These are phyloP conservation scores for Bombus sylvicola DNA, from an alignment of 1,140 invertebrate species.

Conservation along the genomic window DNA sequence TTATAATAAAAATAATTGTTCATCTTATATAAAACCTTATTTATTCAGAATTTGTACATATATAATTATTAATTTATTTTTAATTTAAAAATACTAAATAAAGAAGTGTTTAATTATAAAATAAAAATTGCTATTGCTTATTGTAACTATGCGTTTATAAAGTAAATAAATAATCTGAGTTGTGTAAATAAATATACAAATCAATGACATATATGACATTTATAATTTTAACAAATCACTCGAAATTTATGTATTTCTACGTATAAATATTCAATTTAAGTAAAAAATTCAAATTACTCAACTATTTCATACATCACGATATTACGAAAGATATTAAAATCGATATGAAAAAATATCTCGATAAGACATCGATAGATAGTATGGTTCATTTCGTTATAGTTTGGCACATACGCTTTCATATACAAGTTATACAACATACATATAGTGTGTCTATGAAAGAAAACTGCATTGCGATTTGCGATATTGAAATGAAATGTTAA, in stretches of 20 bases:
- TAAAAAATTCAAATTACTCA: background rate
- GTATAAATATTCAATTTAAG: background rate
- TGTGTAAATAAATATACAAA: background rate
- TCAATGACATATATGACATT: background rate
- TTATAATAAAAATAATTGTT: background rate
- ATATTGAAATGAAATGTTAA: conserved; percentile 25
- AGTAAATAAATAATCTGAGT: no score
- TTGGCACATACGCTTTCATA: background rate
- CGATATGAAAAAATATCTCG: conserved; percentile 37
- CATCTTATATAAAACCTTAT: background rate
- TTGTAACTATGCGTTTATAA: background rate
- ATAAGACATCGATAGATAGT: conserved; percentile 36
- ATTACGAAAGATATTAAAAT: conserved; percentile 1
- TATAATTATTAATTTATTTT: background rate
- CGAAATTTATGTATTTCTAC: background rate
- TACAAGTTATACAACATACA: no score
- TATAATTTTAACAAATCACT: background rate
- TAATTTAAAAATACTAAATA: background rate
- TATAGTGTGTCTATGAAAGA: background rate
- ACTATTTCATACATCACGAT: background rate
- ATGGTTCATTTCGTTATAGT: background rate
- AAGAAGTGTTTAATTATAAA: background rate
- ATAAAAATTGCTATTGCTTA: background rate
- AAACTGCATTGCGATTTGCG: background rate
- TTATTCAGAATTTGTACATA: background rate